phyloP scores from a whole-genome alignment of 92 coral and sea anemone species.

The Porites divaricata region DNA sequence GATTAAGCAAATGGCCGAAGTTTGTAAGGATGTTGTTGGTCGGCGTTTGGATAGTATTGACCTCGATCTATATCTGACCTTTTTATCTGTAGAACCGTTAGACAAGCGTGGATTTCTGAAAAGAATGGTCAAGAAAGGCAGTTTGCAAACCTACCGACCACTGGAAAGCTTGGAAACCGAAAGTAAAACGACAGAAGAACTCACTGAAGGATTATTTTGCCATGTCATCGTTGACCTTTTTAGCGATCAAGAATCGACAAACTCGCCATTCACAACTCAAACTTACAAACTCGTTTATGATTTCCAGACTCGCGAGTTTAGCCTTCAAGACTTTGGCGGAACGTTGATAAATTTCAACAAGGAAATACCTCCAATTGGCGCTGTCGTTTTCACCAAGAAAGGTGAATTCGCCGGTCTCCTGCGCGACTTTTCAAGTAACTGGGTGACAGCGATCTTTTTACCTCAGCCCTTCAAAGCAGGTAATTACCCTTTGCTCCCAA shows the following conservation, averaged over 20 bases:
- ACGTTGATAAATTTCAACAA: slow-evolving; percentile 34
- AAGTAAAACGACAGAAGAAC: slow-evolving; percentile 15
- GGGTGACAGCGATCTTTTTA: slow-evolving; percentile 66
- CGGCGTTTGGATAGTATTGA: slow-evolving; percentile 38
- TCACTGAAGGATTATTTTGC: slow-evolving; percentile 49
- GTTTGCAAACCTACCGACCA: slow-evolving; percentile 82
- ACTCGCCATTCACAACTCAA: slow-evolving; percentile 38
- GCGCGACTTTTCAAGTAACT: slow-evolving; percentile 43
- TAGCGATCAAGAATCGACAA: slow-evolving; percentile 32
- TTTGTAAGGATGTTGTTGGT: slow-evolving; percentile 55
- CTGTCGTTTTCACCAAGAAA: slow-evolving; percentile 67
- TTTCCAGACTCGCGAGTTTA: slow-evolving; percentile 39
- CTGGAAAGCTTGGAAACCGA: slow-evolving; percentile 53
- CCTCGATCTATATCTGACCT: slow-evolving; percentile 46
- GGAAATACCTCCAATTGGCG: slow-evolving; percentile 67
- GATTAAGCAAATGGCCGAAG: slow-evolving; percentile 74
- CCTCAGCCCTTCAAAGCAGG: slow-evolving; percentile 26
- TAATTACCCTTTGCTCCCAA: not conserved
- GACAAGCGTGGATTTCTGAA: slow-evolving; percentile 88
- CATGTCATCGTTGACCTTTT: slow-evolving; percentile 34
- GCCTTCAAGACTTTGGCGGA: slow-evolving; percentile 75
- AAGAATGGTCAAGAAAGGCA: slow-evolving; percentile 87
- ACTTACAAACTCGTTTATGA: slow-evolving; percentile 62
- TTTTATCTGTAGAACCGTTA: slow-evolving; percentile 75
- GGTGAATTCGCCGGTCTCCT: slow-evolving; percentile 82